Percentiles rank a stretch among this genome's conserved stretches.
phyloP scores from a whole-genome alignment of 2,113 vertebrate species.

The Eurypyga helias region DNA sequence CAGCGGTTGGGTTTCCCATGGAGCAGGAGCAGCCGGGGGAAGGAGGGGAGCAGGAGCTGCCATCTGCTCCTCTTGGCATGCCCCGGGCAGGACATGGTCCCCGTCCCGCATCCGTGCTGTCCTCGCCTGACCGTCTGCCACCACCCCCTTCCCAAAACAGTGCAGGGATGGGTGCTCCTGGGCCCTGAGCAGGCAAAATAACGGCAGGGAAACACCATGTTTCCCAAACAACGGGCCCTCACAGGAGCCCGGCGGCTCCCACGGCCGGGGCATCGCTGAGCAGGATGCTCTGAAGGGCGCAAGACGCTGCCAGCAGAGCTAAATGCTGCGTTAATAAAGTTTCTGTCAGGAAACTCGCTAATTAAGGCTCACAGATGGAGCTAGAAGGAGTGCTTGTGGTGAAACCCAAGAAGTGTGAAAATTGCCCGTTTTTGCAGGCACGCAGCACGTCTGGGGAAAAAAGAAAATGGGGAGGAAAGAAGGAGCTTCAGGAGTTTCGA shows the following conservation, averaged over 20 bases:
- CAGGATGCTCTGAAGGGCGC: slow-evolving; percentile 16
- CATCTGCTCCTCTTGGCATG: neutral
- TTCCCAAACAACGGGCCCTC: too few species aligned
- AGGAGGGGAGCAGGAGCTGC: neutral
- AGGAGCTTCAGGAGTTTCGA: neutral
- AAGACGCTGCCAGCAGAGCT: slow-evolving; percentile 43
- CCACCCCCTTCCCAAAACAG: rapidly evolving
- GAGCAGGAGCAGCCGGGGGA: neutral
- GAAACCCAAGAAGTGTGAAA: slow-evolving; percentile 44
- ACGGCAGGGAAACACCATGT: neutral
- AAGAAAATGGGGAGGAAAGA: neutral
- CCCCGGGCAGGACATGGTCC: rapidly evolving
- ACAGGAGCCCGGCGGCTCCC: too few species aligned
- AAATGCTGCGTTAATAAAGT: slow-evolving; percentile 67
- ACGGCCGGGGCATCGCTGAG: too few species aligned
- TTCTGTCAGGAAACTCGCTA: slow-evolving; percentile 66
- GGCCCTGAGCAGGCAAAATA: neutral
- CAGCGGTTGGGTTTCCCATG: rapidly evolving
- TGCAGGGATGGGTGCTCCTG: neutral
- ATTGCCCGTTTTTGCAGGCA: neutral
- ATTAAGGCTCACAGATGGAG: slow-evolving; percentile 71
- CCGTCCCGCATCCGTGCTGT: rapidly evolving
- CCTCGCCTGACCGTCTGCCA: neutral
- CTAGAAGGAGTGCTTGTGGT: slow-evolving; percentile 23
- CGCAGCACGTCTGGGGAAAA: neutral